phyloP scores from a whole-genome alignment of 2,113 vertebrate species.

The Otus sunia region DNA sequence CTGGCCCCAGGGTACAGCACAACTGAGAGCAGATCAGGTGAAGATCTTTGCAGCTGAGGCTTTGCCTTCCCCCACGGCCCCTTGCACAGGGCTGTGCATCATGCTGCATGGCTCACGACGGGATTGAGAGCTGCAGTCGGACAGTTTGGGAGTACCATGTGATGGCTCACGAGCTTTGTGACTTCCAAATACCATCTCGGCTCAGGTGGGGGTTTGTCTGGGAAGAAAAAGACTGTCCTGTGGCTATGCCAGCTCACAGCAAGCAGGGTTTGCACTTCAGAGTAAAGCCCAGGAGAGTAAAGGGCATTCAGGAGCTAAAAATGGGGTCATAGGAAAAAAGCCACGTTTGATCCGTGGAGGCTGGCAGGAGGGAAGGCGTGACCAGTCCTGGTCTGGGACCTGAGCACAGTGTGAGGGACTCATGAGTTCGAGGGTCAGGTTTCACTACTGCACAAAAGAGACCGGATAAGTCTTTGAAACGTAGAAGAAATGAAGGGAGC shows the following conservation, averaged over 20 bases:
- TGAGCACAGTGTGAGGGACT: not conserved
- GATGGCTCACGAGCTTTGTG: not conserved
- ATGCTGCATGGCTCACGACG: accelerated
- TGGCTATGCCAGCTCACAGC: not conserved
- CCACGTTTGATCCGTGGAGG: not conserved
- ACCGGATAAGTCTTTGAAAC: not conserved
- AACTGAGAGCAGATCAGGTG: accelerated
- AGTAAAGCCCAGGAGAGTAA: not conserved
- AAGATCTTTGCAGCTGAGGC: not conserved
- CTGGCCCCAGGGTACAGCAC: not conserved
- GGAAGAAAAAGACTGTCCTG: not conserved
- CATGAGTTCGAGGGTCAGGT: accelerated
- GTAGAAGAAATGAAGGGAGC: not conserved
- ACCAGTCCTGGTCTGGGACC: not conserved
- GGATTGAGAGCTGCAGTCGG: accelerated
- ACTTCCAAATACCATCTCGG: not conserved
- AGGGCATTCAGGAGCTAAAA: not conserved
- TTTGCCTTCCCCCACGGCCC: not conserved
- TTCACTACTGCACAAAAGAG: not conserved
- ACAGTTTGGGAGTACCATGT: not conserved
- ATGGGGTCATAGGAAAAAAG: not conserved
- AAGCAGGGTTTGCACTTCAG: not conserved
- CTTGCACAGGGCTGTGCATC: not conserved
- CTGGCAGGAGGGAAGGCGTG: not conserved
- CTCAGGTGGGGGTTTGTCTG: not conserved